Base-by-base conservation (phyloP, 35 echinoderm and acorn worm genomes). In the Apostichopus parvimensis region DNA sequence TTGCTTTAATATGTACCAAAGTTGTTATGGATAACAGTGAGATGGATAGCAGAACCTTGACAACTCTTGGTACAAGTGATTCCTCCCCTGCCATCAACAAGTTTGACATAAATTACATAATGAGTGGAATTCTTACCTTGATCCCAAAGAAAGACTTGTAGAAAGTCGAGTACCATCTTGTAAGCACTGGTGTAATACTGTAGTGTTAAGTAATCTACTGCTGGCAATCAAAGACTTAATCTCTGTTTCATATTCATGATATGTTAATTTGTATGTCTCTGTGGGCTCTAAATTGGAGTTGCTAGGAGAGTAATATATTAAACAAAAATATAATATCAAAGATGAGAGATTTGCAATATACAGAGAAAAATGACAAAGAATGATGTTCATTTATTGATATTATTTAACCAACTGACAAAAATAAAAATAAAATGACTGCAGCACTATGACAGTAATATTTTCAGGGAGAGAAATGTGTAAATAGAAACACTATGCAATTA, bases 221-320 rank as follows among this genome's bases (percentile, higher is more conserved):
- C 86, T 68, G 23, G 57, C 86, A 72, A 88, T 88, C 86, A 88
- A 73, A 23, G 22, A 88, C 86, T 88, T 88, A 7, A 88, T 72
- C 61, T 88, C 86, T 18, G 9, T 88, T 26, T 88, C 86, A 53
- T 88, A 88, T 17, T 88, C 20, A n/a, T 72, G 18, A 14, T 88
- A 88, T 64, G 86, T 88, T 22, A 88, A 9, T 64, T 88, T 88
- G 6, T 53, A 88, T 28, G 86, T 88, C 61, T 88, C 86, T 54
- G 20, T 88, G 6, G 86, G 86, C 61, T 88, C 86, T 65, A 88
- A 9, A 24, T 2, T 88, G n/a, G 86, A 72, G 64, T 26, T 52
- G 62, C 62, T 87, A 20, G 34, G 17, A 78, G 5, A 24, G 77
- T 12, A 78, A 22, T 45, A 78, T 7, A 61, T 11, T 61, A 12